Percentiles rank a stretch among this genome's conserved stretches.
Evolutionary conservation across 37 sponge, comb jelly and placozoan species (phyloP).

Genomic region (Chondrilla cf. caribensis): DNA sequence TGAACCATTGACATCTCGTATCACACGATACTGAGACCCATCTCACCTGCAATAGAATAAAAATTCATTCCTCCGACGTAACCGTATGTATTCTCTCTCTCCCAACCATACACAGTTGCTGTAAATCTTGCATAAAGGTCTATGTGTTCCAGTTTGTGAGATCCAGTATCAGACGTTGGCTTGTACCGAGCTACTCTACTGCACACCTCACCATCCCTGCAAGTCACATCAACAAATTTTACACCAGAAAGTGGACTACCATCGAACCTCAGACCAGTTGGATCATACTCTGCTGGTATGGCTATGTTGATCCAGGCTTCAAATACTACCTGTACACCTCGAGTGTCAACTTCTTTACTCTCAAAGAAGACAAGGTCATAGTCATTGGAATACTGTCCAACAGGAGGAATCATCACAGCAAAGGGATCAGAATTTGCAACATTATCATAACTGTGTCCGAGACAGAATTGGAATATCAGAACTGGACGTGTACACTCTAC

Average conservation of each 20-base stretch:
- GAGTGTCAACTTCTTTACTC: background rate
- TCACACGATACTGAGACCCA: background rate
- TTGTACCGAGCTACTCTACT: conserved; percentile 5
- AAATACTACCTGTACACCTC: background rate
- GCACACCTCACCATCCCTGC: conserved; percentile 18
- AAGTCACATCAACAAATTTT: background rate
- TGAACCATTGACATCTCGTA: background rate
- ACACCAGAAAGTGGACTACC: background rate
- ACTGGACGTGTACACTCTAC: conserved; percentile 26
- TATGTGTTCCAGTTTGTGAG: conserved; percentile 14
- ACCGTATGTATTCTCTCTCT: conserved; percentile 23
- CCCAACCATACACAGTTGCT: conserved; percentile 27
- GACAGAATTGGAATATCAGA: conserved; percentile 39
- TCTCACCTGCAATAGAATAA: conserved; percentile 35
- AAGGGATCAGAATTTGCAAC: conserved; percentile 13
- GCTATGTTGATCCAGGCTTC: background rate
- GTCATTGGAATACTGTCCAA: background rate
- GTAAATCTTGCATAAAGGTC: conserved; percentile 2
- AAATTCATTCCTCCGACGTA: conserved; percentile 43
- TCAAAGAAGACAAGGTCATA: background rate
- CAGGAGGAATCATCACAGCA: background rate
- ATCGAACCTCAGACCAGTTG: conserved; percentile 4
- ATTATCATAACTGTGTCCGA: conserved; percentile 40
- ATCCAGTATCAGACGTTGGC: background rate
- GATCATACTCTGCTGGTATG: background rate